Percentiles rank a stretch among this genome's conserved stretches.
These are phyloP conservation scores for Amphilophus citrinellus DNA, from an alignment of 2,113 vertebrate genomes.

Conservation along the genomic window DNA sequence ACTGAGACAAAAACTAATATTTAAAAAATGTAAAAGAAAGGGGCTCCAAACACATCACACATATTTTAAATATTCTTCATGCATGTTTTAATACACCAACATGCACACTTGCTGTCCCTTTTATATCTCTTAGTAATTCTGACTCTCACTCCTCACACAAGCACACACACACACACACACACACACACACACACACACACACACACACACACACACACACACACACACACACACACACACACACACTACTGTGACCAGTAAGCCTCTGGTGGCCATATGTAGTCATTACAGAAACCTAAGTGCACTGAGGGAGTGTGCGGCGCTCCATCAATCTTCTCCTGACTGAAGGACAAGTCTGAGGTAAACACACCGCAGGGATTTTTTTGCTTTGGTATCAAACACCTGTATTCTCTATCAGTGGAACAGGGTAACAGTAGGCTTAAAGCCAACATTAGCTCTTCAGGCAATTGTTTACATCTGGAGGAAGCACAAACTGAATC, in stretches of 20 bases:
- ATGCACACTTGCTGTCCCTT: not conserved
- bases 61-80: not conserved
- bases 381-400: constrained; percentile 65
- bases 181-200: constrained; percentile 14
- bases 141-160: not conserved
- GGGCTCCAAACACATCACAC: not conserved
- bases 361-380: constrained; percentile 70
- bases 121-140: not conserved
- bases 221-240: not conserved
- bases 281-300: constrained; percentile 68
- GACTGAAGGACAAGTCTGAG: constrained; percentile 69
- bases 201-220: too few relatives aligned
- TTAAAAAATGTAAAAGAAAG: constrained; percentile 28
- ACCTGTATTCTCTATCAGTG: constrained; percentile 50
- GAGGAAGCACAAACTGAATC: not conserved
- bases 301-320: constrained; percentile 18
- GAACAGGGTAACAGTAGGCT: constrained; percentile 24
- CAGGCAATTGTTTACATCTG: not conserved
- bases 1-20: constrained; percentile 53
- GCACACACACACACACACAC: not conserved
- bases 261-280: constrained; percentile 75
- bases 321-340: constrained; percentile 72
- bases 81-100: constrained; percentile 23
- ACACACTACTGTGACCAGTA: constrained; percentile 48
- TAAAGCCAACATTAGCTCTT: constrained; percentile 11